Conservation (phyloP, 2,888 invertebrate species). For the Buathra laborator region DNA sequence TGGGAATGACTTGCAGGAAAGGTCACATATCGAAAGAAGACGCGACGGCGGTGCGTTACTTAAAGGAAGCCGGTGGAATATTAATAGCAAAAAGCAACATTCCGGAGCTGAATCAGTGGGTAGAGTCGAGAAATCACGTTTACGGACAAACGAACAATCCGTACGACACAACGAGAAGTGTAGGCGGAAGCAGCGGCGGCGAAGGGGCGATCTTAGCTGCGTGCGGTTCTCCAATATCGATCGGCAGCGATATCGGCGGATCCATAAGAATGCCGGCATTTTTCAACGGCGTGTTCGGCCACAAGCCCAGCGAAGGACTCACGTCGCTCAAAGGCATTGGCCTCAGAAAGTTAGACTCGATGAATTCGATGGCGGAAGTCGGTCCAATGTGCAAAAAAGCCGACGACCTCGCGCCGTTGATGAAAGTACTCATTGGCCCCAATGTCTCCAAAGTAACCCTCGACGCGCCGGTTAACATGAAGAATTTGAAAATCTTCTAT, state of each 20-base stretch:
- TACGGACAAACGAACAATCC: slow-evolving; percentile 97
- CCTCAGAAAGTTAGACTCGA: slow-evolving; percentile 87
- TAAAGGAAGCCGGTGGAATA: slow-evolving; percentile 94
- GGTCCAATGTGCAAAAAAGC: slow-evolving; percentile 94
- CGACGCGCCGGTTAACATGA: slow-evolving; percentile 88
- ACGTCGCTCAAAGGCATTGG: slow-evolving; percentile 88
- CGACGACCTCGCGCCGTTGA: slow-evolving; percentile 92
- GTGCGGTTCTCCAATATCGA: slow-evolving; percentile 93
- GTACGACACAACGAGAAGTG: slow-evolving; percentile 93
- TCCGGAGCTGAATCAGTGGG: slow-evolving; percentile 97
- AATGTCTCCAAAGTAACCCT: slow-evolving; percentile 87
- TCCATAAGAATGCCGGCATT: slow-evolving; percentile 97
- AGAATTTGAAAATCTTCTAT: slow-evolving; percentile 91
- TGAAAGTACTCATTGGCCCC: slow-evolving; percentile 88
- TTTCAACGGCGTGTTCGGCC: slow-evolving; percentile 95
- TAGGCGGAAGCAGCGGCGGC: slow-evolving; percentile 97
- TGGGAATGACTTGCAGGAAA: slow-evolving; percentile 89
- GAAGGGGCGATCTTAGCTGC: slow-evolving; percentile 92
- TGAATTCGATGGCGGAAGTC: slow-evolving; percentile 92
- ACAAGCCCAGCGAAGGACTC: slow-evolving; percentile 91
- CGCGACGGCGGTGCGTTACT: slow-evolving; percentile 91
- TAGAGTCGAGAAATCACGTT: slow-evolving; percentile 94
- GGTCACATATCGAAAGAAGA: slow-evolving; percentile 89
- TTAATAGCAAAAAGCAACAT: slow-evolving; percentile 96
- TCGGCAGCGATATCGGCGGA: slow-evolving; percentile 98